phyloP scores from a whole-genome alignment of 2,888 invertebrate species.

The Phoenoteleia sp. region DNA sequence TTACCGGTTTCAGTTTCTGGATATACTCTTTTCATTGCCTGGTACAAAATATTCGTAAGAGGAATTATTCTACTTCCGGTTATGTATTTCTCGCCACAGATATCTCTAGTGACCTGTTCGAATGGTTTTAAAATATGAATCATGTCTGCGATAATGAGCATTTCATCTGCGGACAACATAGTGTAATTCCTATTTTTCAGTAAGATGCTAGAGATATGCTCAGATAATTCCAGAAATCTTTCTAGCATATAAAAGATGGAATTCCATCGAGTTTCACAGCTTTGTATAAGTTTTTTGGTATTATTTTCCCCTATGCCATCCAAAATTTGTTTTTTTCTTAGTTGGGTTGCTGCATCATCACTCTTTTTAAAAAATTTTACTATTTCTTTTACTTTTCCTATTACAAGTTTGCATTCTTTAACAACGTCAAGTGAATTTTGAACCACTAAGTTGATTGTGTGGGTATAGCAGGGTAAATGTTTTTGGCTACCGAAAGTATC shows the following conservation, averaged over 20 bases:
- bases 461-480: conserved; percentile 72
- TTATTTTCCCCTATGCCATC: no score
- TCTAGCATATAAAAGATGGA: conserved; percentile 68
- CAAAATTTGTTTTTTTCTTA: no score
- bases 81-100: conserved; percentile 76
- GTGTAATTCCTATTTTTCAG: conserved; percentile 68
- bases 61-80: conserved; percentile 70
- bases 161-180: conserved; percentile 65
- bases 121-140: conserved; percentile 74
- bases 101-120: conserved; percentile 73
- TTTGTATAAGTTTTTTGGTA: conserved; percentile 74
- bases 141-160: conserved; percentile 72
- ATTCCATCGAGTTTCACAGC: conserved; percentile 74
- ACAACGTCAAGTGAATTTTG: not conserved
- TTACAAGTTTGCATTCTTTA: no score
- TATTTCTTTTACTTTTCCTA: conserved; percentile 56
- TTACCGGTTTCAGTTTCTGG: no score
- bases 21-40: no score
- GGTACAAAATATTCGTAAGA: conserved; percentile 64
- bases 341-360: no score
- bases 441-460: conserved; percentile 67
- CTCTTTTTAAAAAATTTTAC: conserved; percentile 75
- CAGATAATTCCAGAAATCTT: conserved; percentile 72
- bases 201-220: conserved; percentile 70
- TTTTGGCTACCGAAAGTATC: conserved; percentile 62